Evolutionary conservation across 2,113 vertebrate genomes (phyloP).

Genomic region (Engraulis encrasicolus): DNA sequence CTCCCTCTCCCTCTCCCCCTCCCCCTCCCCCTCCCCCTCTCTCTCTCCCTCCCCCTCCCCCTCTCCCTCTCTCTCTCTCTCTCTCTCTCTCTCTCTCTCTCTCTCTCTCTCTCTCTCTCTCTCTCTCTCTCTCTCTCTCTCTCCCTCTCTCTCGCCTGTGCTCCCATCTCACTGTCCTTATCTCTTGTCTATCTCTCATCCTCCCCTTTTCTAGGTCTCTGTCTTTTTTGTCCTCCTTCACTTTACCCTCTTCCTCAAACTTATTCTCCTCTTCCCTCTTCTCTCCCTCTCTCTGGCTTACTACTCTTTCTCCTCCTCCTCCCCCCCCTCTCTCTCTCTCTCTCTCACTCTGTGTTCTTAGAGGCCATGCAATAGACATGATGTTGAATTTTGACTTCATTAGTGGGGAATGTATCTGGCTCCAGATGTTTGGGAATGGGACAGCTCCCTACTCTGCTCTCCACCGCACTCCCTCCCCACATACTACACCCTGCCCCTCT

Average conservation of each 20-base stretch:
- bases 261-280: constrained; percentile 26
- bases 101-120: constrained; percentile 40
- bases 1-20: constrained; percentile 37
- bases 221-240: neutral
- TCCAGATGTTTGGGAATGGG: constrained; percentile 73
- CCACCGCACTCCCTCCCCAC: neutral
- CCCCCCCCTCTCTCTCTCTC: constrained; percentile 25
- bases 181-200: constrained; percentile 56
- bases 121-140: constrained; percentile 40
- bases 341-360: constrained; percentile 59
- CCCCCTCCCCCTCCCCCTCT: constrained; percentile 43
- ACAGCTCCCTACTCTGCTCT: constrained; percentile 33
- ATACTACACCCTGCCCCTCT: too few relatives aligned
- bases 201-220: constrained; percentile 29
- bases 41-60: constrained; percentile 45
- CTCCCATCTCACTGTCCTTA: constrained; percentile 47
- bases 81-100: constrained; percentile 31
- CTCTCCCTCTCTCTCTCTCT: constrained; percentile 57
- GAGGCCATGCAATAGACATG: constrained; percentile 12
- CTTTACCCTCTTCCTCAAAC: neutral
- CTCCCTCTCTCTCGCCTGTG: constrained; percentile 52
- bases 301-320: constrained; percentile 53
- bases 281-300: constrained; percentile 30
- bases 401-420: constrained; percentile 67
- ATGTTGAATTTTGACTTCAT: constrained; percentile 67